Evolutionary conservation across 1,140 invertebrate species (phyloP).

Genomic region (Sarcophaga bullata): DNA sequence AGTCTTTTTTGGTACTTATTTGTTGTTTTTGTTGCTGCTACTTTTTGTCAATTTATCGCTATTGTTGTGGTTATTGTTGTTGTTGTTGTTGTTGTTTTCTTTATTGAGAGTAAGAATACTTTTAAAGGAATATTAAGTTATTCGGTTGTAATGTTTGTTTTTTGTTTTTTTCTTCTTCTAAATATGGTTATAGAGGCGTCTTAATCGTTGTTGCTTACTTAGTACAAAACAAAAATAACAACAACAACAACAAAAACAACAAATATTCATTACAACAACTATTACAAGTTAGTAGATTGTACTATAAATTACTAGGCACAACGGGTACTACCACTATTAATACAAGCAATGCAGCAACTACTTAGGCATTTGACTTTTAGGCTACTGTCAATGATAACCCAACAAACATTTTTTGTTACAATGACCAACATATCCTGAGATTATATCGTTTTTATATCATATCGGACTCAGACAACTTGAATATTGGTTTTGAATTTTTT

Average conservation of each 20-base stretch:
- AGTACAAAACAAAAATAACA: not conserved
- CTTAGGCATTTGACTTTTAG: not conserved
- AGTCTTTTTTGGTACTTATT: too few species aligned
- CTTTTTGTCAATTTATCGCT: too few species aligned
- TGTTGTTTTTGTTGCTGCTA: too few species aligned
- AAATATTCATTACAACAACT: not conserved
- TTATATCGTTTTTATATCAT: too few species aligned
- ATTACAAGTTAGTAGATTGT: conserved; percentile 7
- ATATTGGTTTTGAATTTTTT: too few species aligned
- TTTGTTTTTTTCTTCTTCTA: not conserved
- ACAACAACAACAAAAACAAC: not conserved
- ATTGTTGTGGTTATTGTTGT: not conserved
- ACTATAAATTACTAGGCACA: not conserved
- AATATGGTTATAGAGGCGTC: conserved; percentile 13
- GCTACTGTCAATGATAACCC: not conserved
- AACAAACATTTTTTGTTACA: not conserved
- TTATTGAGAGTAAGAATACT: not conserved
- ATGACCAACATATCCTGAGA: too few species aligned
- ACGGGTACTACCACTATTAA: too few species aligned
- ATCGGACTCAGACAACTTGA: too few species aligned
- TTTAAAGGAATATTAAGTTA: conserved; percentile 15
- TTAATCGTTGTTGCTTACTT: conserved; percentile 14
- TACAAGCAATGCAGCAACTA: not conserved
- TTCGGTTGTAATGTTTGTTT: not conserved
- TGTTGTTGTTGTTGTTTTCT: not conserved